Base-by-base conservation (phyloP, 2,888 invertebrate species). In the Furcula furcula region DNA sequence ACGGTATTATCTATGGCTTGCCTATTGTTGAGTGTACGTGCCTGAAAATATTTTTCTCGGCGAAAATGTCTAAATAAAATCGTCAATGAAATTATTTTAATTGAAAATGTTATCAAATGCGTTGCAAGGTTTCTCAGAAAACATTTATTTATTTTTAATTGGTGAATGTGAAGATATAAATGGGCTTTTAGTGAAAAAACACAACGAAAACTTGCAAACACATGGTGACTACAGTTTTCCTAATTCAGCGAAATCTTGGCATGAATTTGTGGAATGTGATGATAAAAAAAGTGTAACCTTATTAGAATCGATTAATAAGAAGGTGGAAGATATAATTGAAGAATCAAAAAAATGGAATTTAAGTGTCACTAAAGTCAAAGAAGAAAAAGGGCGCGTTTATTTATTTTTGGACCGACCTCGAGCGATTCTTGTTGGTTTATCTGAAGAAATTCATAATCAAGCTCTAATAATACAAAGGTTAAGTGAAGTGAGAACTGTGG, bases 141-240 rank as follows among this genome's bases (percentile, higher is more conserved):
- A 55, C 11, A 22, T 86, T 20, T 75, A 71, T 48, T 23, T 35
- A 1, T 77, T 55, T 48, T 20, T 85, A 38, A 59, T 72, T 6
- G 60, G 62, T 2, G 44, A 64, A 23, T 41, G 42, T 4, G 56
- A 59, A 28, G 40, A 40, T 21, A 29, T 34, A 4, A 63, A 55
- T 37, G 68, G 72, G 33, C 55, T 76, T 30, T 56, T 86, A 37
- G 56, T 94, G 20, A 92, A 91, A 72, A 88, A 89, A 57, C 92
- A 93, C 57, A 84, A 74, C 1, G 90, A 91, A 46, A 90, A 91
- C 48, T 70, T 93, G 4, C 64, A 78, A 34, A 65, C 67, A 20
- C 70, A 85, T 25, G 94, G 94, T 5, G 94, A 94, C 45, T 74
- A 93, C 3, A 93, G 92, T 77, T 92, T 94, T 71, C 90, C 92